These are phyloP conservation scores for Myocastor coypus DNA, from an alignment of 2,113 vertebrate genomes.

Conservation along the genomic window DNA sequence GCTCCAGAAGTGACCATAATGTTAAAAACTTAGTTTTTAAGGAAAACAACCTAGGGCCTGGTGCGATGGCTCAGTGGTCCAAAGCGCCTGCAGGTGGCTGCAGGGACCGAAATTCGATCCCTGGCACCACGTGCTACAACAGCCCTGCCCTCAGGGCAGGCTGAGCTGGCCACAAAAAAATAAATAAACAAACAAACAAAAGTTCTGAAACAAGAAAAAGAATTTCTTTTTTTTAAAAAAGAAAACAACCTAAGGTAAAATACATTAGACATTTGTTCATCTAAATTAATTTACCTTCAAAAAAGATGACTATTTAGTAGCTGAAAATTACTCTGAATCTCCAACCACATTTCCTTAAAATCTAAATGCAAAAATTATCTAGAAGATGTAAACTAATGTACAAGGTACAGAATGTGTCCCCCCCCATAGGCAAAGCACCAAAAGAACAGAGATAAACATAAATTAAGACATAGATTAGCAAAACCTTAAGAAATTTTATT, in stretches of 20 bases:
- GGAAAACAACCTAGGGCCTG: not conserved
- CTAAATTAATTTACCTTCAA: not conserved
- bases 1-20: not conserved
- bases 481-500: not conserved
- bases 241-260: not conserved
- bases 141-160: no score
- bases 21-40: slow-evolving; percentile 16
- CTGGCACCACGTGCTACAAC: no score
- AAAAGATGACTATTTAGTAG: not conserved
- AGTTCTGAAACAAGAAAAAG: no score
- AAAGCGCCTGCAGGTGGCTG: no score
- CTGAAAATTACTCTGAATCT: not conserved
- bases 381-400: not conserved
- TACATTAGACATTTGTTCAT: not conserved
- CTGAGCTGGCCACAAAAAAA: no score
- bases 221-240: no score
- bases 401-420: not conserved
- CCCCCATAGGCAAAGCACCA: not conserved
- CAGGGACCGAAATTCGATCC: no score
- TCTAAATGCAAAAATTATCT: not conserved
- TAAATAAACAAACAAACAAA: no score
- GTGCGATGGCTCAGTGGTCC: no score
- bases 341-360: not conserved
- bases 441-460: not conserved
- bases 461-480: not conserved